These are phyloP conservation scores for Pipra filicauda DNA, from an alignment of 2,113 vertebrate species.

Conservation along the genomic window DNA sequence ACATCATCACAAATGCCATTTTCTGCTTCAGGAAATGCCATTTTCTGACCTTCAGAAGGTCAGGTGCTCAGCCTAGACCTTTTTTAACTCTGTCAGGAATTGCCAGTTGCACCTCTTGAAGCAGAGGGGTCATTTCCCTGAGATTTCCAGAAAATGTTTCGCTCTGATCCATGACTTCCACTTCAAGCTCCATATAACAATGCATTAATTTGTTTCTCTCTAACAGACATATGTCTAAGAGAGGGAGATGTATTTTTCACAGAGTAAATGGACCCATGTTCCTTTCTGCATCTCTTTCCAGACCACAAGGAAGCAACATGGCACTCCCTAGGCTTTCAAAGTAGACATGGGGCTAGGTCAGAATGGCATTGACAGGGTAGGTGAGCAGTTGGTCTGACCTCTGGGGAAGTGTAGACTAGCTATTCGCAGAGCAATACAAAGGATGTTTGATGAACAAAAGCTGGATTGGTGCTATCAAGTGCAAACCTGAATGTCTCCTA, in stretches of 20 bases:
- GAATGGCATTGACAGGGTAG: background rate
- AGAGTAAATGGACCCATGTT: background rate
- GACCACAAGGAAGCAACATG: background rate
- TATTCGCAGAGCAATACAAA: background rate
- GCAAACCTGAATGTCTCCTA: background rate
- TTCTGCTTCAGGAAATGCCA: background rate
- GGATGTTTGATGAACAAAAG: background rate
- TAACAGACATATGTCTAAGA: background rate
- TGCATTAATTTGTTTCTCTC: background rate
- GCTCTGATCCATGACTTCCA: background rate
- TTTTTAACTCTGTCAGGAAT: background rate
- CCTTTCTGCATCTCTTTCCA: background rate
- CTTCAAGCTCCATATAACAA: background rate
- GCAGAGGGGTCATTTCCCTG: background rate
- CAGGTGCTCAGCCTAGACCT: background rate
- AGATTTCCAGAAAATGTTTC: background rate
- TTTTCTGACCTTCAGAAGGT: conserved; percentile 28
- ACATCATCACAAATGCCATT: background rate
- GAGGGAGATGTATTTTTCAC: background rate
- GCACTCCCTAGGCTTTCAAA: background rate
- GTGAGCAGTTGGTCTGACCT: background rate
- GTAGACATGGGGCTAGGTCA: fast-evolving
- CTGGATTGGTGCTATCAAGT: background rate
- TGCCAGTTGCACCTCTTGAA: background rate
- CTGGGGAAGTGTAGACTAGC: background rate